Evolutionary conservation across 2,888 invertebrate species (phyloP), one percentile per base, ranked within the genome.

Genomic region (Apamea monoglypha): DNA sequence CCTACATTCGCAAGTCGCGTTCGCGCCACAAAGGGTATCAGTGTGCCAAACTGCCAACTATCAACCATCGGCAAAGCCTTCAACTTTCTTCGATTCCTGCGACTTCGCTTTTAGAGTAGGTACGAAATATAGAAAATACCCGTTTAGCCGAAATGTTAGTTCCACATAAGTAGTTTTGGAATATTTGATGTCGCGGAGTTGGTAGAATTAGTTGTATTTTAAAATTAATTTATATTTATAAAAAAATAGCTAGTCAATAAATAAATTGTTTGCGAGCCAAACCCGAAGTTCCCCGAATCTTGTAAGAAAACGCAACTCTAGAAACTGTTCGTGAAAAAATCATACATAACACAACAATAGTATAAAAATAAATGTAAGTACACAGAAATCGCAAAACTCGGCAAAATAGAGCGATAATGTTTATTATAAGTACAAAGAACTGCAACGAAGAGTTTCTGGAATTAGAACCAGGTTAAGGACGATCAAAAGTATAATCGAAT

Each of bases 41-140:
- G 75, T 81, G 71, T 81, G 69, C 68, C 61, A 76, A 82, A 84
- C 79, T 83, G 74, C 64, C 50, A 76, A 83, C 84, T 80, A 80
- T 78, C 79, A 77, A 75, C 53, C 82, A 77, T 76, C 86, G 79
- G 88, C 87, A 88, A 91, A 91, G 84, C 81, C 81, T 78, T 74
- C 86, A 92, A 92, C 90, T 91, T 92, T 91, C 82, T 90, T 90
- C 88, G 92, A 91, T 92, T 92, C 91, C 91, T 90, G 91, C 87
- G 83, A 86, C 83, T 86, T 80, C 67, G 80, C 82, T 83, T 84
- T 87, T 81, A 78, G 82, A 50, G n/a, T 59, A 59, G n/a, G 56
- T 14, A 61, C 2, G 44, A 66, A 40, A 40, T 21, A 44, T 61
- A n/a, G 18, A 71, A 18, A 29, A 53, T 5, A 16, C 8, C n/a